Evolutionary conservation across 2,113 vertebrate species (phyloP), one percentile per base, ranked within the genome.

Genomic region (Lethenteron camtschaticum): DNA sequence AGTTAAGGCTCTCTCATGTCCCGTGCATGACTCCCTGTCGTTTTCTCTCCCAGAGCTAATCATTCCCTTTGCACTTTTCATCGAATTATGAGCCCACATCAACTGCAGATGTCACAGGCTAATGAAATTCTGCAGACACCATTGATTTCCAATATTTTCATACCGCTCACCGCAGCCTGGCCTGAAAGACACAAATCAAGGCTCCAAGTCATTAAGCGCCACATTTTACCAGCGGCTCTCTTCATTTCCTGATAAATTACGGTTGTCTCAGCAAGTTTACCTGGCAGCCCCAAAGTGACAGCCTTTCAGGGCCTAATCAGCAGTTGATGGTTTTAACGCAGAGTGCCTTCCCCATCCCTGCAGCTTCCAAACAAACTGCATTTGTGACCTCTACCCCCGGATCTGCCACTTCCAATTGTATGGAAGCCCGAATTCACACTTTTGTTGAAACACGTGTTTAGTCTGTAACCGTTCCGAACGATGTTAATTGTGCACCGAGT

Each of bases 131-230:
- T 87, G 94, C 91, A 91, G 83, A 85, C 83, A 82, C 74, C 81
- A 95, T 95, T 85, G 90, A 96, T 96, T 96, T 90, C 86, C 89
- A 88, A 95, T 96, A 87, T 86, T 88, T 85, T 91, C 86, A 94
- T 90, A 90, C 84, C 86, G 87, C 84, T 89, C 81, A 83, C 87
- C 83, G 86, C 83, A 80, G 82, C 84, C 82, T 84, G 85, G 83
- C 89, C 87, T 85, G 85, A 83, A 80, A 85, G 83, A 83, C 83
- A 90, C 85, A 89, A 87, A 91, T 88, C 85, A 86, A 82, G 85
- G 82, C 80, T 89, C 89, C 87, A 84, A 81, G 88, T 86, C 83
- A 94, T 97, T 95, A 95, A 86, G 88, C 87, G 84, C 90, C 87
- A 78, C 85, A 84, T 88, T 82, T 81, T 81, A 85, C 83, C 83